phyloP scores from a whole-genome alignment of 2,113 vertebrate genomes.

The Anoura caudifer region DNA sequence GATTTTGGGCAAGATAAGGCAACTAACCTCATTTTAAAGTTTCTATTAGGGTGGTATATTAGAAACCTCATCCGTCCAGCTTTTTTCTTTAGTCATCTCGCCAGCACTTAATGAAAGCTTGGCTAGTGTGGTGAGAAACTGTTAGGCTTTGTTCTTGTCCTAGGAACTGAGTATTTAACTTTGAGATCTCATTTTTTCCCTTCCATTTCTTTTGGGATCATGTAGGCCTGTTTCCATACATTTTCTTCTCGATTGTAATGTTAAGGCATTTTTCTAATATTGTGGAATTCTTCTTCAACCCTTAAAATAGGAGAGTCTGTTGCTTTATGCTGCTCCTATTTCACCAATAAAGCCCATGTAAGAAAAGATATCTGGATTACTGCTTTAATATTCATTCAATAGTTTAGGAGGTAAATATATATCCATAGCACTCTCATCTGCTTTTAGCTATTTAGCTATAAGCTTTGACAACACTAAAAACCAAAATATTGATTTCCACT shows the following conservation, averaged over 20 bases:
- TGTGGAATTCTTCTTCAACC: not conserved
- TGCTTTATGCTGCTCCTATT: not conserved
- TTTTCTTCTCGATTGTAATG: not conserved
- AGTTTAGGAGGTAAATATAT: not conserved
- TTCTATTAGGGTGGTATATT: not conserved
- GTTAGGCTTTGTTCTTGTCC: not conserved
- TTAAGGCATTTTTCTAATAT: not conserved
- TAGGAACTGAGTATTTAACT: not conserved
- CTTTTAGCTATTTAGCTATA: conserved; percentile 27
- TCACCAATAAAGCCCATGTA: not conserved
- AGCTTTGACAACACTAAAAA: not conserved
- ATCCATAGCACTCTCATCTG: not conserved
- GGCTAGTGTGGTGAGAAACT: not conserved
- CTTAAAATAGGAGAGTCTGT: not conserved
- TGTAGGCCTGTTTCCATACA: not conserved
- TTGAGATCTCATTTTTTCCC: not conserved
- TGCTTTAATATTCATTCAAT: conserved; percentile 5
- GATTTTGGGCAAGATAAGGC: not conserved
- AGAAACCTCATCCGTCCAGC: not conserved
- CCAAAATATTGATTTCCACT: not conserved
- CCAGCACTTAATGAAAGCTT: conserved; percentile 4
- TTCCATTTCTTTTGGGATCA: not conserved
- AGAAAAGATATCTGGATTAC: not conserved
- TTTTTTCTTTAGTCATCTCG: not conserved
- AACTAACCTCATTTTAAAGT: not conserved